phyloP scores from a whole-genome alignment of 2,797 vertebrate species.

The Acrossocheilus wenchowensis region DNA sequence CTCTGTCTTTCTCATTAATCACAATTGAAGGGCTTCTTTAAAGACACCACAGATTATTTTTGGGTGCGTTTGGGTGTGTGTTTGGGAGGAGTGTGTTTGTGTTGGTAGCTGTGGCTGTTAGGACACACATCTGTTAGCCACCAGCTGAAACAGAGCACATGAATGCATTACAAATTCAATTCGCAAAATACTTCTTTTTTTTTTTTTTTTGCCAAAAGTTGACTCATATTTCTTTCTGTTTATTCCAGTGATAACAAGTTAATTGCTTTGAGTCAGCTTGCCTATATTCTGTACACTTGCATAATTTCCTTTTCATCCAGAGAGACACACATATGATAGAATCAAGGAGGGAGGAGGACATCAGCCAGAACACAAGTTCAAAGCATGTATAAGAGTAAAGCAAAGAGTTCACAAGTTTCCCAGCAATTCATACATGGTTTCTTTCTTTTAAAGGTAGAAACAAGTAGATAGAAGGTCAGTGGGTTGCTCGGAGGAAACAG shows the following conservation, averaged over 20 bases:
- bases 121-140: constrained; percentile 17
- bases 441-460: constrained; percentile 17
- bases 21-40: constrained; percentile 48
- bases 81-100: constrained; percentile 18
- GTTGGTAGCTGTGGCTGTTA: background rate
- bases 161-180: background rate
- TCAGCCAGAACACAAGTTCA: background rate
- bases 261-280: constrained; percentile 7
- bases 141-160: background rate
- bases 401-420: constrained; percentile 1
- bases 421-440: background rate
- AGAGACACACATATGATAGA: background rate
- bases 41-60: constrained; percentile 45
- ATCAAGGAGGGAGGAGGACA: background rate
- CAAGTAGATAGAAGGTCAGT: background rate
- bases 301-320: background rate
- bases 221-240: background rate
- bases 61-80: constrained; percentile 34
- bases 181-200: background rate
- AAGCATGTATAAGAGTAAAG: background rate
- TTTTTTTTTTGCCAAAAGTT: background rate
- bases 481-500: background rate
- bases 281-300: background rate
- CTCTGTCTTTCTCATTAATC: constrained; percentile 43
- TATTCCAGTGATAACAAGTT: background rate